These are phyloP conservation scores for Gracilinanus agilis DNA, from an alignment of 2,113 vertebrate species.

Conservation along the genomic window DNA sequence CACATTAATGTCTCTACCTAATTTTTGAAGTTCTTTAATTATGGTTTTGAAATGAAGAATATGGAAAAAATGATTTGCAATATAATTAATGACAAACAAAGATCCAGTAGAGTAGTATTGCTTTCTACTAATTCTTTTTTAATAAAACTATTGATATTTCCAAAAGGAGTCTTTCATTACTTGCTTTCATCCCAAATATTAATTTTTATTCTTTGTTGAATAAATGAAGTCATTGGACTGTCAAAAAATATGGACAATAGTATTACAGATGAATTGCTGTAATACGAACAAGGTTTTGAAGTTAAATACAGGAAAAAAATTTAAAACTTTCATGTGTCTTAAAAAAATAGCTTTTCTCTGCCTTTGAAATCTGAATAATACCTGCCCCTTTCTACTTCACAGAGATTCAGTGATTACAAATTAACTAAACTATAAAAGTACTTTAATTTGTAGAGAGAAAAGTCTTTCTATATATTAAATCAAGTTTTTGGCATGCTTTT, in stretches of 20 bases:
- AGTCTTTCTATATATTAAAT: neutral
- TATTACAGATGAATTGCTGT: neutral
- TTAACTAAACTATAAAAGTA: neutral
- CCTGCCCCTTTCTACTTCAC: neutral
- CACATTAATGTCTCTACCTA: neutral
- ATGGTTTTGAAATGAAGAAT: neutral
- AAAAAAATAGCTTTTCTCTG: neutral
- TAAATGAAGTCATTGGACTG: neutral
- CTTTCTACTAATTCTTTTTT: neutral
- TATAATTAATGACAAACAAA: neutral
- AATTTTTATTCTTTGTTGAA: neutral
- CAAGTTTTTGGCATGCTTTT: slow-evolving; percentile 15
- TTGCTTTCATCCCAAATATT: neutral
- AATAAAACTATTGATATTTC: neutral
- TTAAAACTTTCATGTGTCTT: neutral
- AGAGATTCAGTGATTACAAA: neutral
- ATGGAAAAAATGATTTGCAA: neutral
- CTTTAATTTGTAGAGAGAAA: slow-evolving; percentile 27
- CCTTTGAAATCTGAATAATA: neutral
- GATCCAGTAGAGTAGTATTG: neutral
- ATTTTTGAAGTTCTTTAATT: neutral
- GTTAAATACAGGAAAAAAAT: neutral
- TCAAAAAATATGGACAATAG: neutral
- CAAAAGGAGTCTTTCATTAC: neutral
- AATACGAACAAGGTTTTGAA: neutral